phyloP scores from a whole-genome alignment of 92 coral and sea anemone species.

The Siderastrea radians region DNA sequence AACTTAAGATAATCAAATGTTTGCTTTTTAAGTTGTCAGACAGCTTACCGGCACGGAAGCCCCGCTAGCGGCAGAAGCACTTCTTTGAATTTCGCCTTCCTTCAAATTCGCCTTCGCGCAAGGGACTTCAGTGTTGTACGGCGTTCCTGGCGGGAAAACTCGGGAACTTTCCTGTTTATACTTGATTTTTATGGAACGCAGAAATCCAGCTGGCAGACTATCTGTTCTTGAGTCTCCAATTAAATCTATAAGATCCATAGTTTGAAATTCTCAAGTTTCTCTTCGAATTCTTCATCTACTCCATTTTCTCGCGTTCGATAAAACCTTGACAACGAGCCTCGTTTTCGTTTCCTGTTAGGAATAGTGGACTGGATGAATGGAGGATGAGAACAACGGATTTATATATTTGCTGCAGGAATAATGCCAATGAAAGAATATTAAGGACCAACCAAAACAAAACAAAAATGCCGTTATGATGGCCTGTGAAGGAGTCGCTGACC shows the following conservation, averaged over 20 bases:
- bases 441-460: no score
- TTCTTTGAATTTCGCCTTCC: constrained; percentile 38
- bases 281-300: not conserved
- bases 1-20: not conserved
- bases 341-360: constrained; percentile 1
- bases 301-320: constrained; percentile 37
- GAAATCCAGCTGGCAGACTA: constrained; percentile 94
- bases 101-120: not conserved
- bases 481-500: no score
- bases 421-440: no score
- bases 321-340: constrained; percentile 69
- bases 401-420: no score
- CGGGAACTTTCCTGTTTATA: constrained; percentile 94
- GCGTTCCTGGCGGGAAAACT: constrained; percentile 90
- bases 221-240: constrained; percentile 96
- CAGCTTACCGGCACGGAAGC: constrained; percentile 79
- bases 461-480: no score
- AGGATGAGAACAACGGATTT: not conserved
- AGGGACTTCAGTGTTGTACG: constrained; percentile 37
- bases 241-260: constrained; percentile 91
- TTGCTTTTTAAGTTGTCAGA: not conserved
- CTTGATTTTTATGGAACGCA: constrained; percentile 91
- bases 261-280: not conserved
- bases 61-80: constrained; percentile 68
- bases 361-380: constrained; percentile 10